Percentiles rank a stretch among this genome's conserved stretches.
phyloP scores from a whole-genome alignment of 1,140 invertebrate species.

The Orius insidiosus region DNA sequence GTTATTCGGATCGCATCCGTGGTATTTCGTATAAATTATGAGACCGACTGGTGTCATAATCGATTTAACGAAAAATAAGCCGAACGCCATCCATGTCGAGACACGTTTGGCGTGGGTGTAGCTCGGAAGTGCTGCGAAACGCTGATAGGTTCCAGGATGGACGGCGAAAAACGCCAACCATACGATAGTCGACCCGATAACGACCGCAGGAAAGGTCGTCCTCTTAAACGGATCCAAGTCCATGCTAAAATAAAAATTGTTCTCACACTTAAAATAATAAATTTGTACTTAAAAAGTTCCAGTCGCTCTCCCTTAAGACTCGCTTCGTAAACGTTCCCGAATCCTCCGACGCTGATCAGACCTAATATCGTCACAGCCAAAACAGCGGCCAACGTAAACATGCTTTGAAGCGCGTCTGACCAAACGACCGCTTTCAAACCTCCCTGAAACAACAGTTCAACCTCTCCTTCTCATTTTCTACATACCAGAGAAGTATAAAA shows the following conservation, averaged over 20 bases:
- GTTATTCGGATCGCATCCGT: constrained; percentile 57
- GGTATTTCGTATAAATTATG: constrained; percentile 59
- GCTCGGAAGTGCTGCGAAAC: constrained; percentile 55
- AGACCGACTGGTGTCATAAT: constrained; percentile 48
- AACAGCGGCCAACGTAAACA: constrained; percentile 56
- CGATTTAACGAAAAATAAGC: constrained; percentile 27
- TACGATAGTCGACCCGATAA: constrained; percentile 62
- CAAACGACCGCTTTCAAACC: constrained; percentile 66
- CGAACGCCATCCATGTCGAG: constrained; percentile 23
- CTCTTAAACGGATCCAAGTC: constrained; percentile 47
- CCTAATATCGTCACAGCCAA: constrained; percentile 11
- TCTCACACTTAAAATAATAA: constrained; percentile 10
- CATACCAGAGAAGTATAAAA: constrained; percentile 23
- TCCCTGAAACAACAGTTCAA: constrained; percentile 28
- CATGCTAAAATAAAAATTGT: constrained; percentile 37
- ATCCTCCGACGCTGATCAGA: constrained; percentile 36
- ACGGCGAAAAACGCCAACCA: constrained; percentile 68
- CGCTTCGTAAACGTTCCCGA: constrained; percentile 33
- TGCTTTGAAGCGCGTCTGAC: constrained; percentile 67
- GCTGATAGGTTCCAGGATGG: constrained; percentile 79
- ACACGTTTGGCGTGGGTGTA: constrained; percentile 37
- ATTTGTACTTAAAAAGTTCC: constrained; percentile 51
- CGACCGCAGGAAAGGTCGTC: constrained; percentile 65
- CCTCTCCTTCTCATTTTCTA: neutral
- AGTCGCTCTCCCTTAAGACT: constrained; percentile 37